Percentiles rank a stretch among this genome's conserved stretches.
Conservation (phyloP, 2,888 invertebrate genomes). For the Oxycera nigricornis region DNA sequence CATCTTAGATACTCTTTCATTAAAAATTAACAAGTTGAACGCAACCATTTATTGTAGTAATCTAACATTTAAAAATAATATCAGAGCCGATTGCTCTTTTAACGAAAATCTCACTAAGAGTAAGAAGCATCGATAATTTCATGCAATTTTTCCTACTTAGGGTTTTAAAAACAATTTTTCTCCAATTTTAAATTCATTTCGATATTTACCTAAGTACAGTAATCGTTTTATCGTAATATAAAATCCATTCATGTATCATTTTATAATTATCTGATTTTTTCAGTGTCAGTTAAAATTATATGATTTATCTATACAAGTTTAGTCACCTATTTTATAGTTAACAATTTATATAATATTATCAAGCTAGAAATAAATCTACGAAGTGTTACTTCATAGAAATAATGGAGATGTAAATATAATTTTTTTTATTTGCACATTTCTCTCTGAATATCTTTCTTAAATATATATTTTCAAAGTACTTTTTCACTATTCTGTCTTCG, state of each 20-base stretch:
- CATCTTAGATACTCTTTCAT: not conserved
- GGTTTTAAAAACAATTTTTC: not conserved
- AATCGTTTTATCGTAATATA: conserved; percentile 18
- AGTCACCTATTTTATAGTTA: conserved; percentile 40
- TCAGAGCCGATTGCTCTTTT: not conserved
- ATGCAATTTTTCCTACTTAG: not conserved
- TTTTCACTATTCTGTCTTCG: not conserved
- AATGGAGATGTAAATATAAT: conserved; percentile 21
- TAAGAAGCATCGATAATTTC: conserved; percentile 18
- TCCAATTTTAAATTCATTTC: conserved; percentile 10
- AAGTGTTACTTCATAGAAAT: not conserved
- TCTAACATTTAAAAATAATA: not conserved
- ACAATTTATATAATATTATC: conserved; percentile 42
- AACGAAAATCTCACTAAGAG: conserved; percentile 6
- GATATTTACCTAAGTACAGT: conserved; percentile 27
- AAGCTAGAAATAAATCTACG: conserved; percentile 42
- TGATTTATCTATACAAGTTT: conserved; percentile 40
- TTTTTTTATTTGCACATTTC: not conserved
- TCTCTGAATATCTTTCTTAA: not conserved
- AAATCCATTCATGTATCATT: conserved; percentile 16
- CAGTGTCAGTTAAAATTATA: conserved; percentile 9
- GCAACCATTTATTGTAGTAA: not conserved
- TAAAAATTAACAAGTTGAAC: conserved; percentile 3
- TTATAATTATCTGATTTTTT: not conserved
- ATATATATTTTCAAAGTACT: not conserved